phyloP scores from a whole-genome alignment of 1,140 invertebrate genomes.

The Cydia splendana region DNA sequence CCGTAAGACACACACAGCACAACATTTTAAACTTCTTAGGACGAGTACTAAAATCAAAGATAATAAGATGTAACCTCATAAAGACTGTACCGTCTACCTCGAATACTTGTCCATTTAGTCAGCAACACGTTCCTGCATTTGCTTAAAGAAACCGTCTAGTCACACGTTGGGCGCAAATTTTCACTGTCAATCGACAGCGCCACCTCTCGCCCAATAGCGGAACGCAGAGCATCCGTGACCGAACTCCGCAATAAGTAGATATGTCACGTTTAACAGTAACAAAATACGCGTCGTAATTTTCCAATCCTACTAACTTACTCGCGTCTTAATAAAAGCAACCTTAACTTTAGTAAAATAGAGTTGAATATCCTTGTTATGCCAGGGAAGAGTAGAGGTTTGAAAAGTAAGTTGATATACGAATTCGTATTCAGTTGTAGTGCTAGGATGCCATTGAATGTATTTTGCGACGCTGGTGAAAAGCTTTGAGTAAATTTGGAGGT shows the following conservation, averaged over 20 bases:
- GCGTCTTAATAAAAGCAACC: not conserved
- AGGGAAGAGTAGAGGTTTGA: not conserved
- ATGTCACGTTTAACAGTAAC: slow-evolving; percentile 51
- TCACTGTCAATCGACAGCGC: slow-evolving; percentile 62
- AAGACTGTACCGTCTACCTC: not conserved
- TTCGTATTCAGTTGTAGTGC: slow-evolving; percentile 23
- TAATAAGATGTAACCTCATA: not conserved
- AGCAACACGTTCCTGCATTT: not conserved
- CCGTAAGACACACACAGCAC: no score
- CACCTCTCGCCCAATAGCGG: slow-evolving; percentile 52
- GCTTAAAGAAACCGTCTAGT: slow-evolving; percentile 35
- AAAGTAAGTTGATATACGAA: slow-evolving; percentile 7
- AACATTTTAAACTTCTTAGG: no score
- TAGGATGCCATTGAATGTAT: slow-evolving; percentile 24
- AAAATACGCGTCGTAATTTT: slow-evolving; percentile 44
- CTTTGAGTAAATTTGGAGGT: slow-evolving; percentile 24
- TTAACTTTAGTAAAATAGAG: not conserved
- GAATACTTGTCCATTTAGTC: not conserved
- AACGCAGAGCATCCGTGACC: slow-evolving; percentile 64
- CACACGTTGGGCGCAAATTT: slow-evolving; percentile 67
- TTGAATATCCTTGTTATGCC: not conserved
- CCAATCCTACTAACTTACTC: not conserved
- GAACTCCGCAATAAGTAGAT: slow-evolving; percentile 58
- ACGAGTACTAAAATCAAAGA: no score
- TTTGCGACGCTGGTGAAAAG: slow-evolving; percentile 28